Conservation (phyloP, 2,113 vertebrate species). For the Planiliza haematocheilus region DNA sequence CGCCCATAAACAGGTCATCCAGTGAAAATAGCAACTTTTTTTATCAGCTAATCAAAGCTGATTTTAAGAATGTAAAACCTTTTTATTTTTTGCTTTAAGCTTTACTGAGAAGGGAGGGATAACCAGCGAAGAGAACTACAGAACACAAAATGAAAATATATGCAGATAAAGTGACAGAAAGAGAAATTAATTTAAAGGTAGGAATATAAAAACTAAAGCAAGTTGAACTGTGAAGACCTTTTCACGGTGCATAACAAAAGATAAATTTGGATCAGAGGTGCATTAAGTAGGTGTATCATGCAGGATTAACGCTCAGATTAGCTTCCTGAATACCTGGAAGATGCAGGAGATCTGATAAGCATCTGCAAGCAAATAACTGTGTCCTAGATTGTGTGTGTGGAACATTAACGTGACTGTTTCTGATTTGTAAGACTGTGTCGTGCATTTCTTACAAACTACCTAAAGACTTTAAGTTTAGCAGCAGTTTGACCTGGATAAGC, state of each 20-base stretch:
- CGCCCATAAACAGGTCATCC: too few relatives aligned
- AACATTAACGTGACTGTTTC: not conserved
- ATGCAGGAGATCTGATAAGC: not conserved
- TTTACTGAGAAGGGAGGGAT: too few relatives aligned
- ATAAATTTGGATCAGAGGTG: slow-evolving; percentile 2
- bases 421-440: not conserved
- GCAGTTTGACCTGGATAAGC: not conserved
- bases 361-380: not conserved
- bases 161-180: too few relatives aligned
- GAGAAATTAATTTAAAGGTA: not conserved
- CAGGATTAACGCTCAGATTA: slow-evolving; percentile 49
- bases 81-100: too few relatives aligned
- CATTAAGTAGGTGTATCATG: slow-evolving; percentile 23
- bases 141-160: too few relatives aligned
- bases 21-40: too few relatives aligned
- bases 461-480: not conserved
- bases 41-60: too few relatives aligned
- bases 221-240: not conserved
- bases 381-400: not conserved
- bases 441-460: not conserved
- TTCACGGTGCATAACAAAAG: not conserved
- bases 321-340: not conserved
- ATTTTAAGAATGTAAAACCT: too few relatives aligned
- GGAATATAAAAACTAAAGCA: not conserved
- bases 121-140: too few relatives aligned